phyloP scores from a whole-genome alignment of 2,797 vertebrate species.

The Lepus townsendii region DNA sequence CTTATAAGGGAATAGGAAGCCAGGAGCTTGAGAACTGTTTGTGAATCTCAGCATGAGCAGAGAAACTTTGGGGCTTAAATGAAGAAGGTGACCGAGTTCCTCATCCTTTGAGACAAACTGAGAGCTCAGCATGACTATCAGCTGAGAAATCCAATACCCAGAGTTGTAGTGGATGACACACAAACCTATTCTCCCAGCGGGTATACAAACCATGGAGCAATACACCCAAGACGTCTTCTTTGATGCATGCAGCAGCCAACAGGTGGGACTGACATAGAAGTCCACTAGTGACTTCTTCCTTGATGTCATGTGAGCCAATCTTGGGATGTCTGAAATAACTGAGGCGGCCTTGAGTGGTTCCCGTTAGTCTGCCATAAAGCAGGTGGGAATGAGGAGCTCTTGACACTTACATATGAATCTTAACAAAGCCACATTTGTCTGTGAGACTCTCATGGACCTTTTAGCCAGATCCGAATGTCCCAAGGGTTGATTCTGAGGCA shows the following conservation, averaged over 20 bases:
- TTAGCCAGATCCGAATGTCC: too few relatives aligned
- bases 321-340: background rate
- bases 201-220: rapidly evolving
- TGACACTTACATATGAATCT: background rate
- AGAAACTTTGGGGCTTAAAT: background rate
- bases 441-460: too few relatives aligned
- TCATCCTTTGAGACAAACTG: background rate
- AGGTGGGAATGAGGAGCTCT: background rate
- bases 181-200: background rate
- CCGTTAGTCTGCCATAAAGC: background rate
- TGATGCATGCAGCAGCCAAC: rapidly evolving
- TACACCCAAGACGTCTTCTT: background rate
- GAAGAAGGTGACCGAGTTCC: background rate
- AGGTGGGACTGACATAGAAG: background rate
- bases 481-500: too few relatives aligned
- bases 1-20: background rate
- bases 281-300: background rate
- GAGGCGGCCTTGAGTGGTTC: background rate
- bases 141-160: background rate
- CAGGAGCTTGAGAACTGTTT: background rate
- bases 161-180: background rate
- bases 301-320: background rate
- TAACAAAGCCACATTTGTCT: background rate
- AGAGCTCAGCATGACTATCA: background rate
- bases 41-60: background rate